Percentiles rank a stretch among this genome's conserved stretches.
phyloP scores from a whole-genome alignment of 2,113 vertebrate genomes.

The Deroptyus accipitrinus region DNA sequence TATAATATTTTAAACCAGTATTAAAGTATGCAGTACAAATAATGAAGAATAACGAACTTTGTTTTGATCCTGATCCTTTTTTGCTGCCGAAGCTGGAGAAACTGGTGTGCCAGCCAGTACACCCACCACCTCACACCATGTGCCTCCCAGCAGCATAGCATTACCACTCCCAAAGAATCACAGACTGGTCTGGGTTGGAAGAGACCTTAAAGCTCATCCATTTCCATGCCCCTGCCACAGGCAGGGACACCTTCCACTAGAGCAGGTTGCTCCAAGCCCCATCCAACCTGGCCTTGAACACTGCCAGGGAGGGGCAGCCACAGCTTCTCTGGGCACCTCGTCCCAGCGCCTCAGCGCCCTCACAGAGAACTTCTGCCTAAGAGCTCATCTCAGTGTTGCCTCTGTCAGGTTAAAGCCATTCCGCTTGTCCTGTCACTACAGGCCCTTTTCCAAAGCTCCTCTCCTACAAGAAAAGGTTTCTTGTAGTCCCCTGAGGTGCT shows the following conservation, averaged over 20 bases:
- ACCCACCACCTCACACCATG: fast-evolving
- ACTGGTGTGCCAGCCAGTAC: not conserved
- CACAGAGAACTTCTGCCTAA: not conserved
- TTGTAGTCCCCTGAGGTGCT: not conserved
- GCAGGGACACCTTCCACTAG: not conserved
- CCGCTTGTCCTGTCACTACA: not conserved
- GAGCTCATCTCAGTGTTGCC: not conserved
- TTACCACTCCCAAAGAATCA: not conserved
- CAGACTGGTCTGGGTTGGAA: not conserved
- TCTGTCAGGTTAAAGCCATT: not conserved
- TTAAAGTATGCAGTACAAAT: not conserved
- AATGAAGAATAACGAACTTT: not conserved
- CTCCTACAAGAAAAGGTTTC: not conserved
- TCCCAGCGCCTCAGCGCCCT: fast-evolving
- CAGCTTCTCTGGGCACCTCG: not conserved
- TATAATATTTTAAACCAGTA: not conserved
- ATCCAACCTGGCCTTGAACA: not conserved
- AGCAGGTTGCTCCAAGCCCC: not conserved
- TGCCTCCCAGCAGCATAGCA: too few relatives aligned
- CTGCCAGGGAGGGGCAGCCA: not conserved
- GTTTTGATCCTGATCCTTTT: not conserved
- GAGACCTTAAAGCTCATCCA: not conserved
- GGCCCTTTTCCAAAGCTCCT: not conserved
- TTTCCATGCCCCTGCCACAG: not conserved
- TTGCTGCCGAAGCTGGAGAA: not conserved